Evolutionary conservation across 1,140 invertebrate species (phyloP).

Genomic region (Drosophila lacertosa): DNA sequence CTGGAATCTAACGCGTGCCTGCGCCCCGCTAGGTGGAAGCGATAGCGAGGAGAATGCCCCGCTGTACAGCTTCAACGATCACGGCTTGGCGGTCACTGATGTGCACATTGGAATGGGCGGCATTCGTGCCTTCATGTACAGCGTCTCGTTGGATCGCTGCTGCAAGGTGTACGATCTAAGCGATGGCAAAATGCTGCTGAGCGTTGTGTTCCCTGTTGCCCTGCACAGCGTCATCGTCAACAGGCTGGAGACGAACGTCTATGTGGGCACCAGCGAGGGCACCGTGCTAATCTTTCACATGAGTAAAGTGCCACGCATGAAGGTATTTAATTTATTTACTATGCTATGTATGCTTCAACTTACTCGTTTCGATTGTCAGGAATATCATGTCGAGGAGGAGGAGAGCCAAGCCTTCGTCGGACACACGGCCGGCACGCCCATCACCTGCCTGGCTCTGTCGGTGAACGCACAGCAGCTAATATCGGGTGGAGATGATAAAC

Average conservation of each 20-base stretch:
- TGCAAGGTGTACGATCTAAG: constrained; percentile 92
- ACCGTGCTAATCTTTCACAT: constrained; percentile 89
- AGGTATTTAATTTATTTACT: constrained; percentile 37
- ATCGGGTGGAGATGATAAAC: constrained; percentile 90
- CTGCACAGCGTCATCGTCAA: constrained; percentile 90
- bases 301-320: constrained; percentile 87
- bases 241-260: constrained; percentile 88
- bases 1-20: constrained; percentile 87
- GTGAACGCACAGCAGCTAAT: constrained; percentile 88
- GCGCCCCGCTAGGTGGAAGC: constrained; percentile 79
- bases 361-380: constrained; percentile 70
- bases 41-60: constrained; percentile 86
- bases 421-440: constrained; percentile 86
- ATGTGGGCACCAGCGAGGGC: constrained; percentile 89
- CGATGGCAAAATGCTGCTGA: constrained; percentile 88
- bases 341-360: neutral
- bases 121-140: constrained; percentile 88
- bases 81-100: constrained; percentile 91
- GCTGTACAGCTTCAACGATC: constrained; percentile 89
- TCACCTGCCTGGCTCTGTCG: constrained; percentile 90
- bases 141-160: constrained; percentile 92
- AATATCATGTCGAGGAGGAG: constrained; percentile 87
- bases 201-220: constrained; percentile 89
- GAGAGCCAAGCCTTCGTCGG: constrained; percentile 86
- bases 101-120: constrained; percentile 88